A percentile compares a stretch with the other conserved stretches of the same genome.
Evolutionary conservation across 2,113 vertebrate species (phyloP).

Genomic region (Synodontis membranacea): DNA sequence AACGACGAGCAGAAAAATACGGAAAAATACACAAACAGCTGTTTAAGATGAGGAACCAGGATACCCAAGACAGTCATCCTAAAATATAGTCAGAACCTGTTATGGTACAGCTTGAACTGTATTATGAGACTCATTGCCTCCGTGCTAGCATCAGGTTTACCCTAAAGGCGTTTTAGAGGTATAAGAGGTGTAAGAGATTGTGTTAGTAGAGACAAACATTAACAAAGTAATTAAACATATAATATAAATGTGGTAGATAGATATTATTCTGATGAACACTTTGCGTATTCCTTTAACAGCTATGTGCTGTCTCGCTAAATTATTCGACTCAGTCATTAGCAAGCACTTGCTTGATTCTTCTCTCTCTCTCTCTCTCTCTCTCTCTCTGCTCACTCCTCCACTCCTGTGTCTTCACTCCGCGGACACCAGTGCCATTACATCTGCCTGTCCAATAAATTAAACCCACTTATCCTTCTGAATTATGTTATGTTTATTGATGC

Average conservation of each 20-base stretch:
- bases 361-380: background rate
- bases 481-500: slow-evolving; percentile 89
- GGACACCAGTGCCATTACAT: slow-evolving; percentile 75
- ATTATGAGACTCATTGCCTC: too few relatives aligned
- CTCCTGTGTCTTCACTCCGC: slow-evolving; percentile 71
- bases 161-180: background rate
- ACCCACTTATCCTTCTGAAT: slow-evolving; percentile 87
- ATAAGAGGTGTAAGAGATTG: background rate
- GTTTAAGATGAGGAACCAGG: too few relatives aligned
- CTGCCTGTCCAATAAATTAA: slow-evolving; percentile 82
- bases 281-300: background rate
- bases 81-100: too few relatives aligned
- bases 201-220: background rate
- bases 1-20: too few relatives aligned
- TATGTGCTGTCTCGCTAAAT: background rate
- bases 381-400: background rate
- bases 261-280: background rate
- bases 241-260: background rate
- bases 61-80: too few relatives aligned
- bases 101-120: too few relatives aligned
- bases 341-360: background rate
- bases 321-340: background rate
- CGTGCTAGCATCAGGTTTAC: too few relatives aligned
- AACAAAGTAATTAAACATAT: background rate
- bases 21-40: too few relatives aligned